Percentiles rank a stretch among this genome's conserved stretches.
phyloP scores from a whole-genome alignment of 2,888 invertebrate species.

The Ophion obscuratus region DNA sequence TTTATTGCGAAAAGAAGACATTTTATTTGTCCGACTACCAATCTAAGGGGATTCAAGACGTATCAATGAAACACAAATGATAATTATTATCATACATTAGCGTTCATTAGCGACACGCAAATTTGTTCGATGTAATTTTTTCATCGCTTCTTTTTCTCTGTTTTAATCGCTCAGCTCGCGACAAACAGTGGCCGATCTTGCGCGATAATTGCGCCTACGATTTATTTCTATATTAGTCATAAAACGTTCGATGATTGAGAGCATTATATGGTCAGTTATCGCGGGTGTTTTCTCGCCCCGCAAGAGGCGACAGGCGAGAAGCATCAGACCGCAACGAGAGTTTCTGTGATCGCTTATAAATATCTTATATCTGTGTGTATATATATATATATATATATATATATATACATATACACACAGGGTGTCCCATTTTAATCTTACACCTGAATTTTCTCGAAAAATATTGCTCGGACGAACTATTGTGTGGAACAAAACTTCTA shows the following conservation, averaged over 20 bases:
- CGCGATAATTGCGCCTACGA: slow-evolving; percentile 4
- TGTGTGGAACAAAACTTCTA: too few species aligned
- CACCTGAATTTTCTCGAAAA: too few species aligned
- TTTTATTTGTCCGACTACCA: too few species aligned
- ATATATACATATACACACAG: background rate
- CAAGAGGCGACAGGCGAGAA: slow-evolving; percentile 58
- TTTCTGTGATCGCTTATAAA: slow-evolving; percentile 50
- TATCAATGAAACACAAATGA: too few species aligned
- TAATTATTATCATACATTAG: too few species aligned
- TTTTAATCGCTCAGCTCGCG: background rate
- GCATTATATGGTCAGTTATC: slow-evolving; percentile 60
- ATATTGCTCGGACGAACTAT: too few species aligned
- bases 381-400: slow-evolving; percentile 1
- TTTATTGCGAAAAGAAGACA: too few species aligned
- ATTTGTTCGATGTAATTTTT: background rate
- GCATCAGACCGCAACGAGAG: slow-evolving; percentile 64
- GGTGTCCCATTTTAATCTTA: too few species aligned
- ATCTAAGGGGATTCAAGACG: too few species aligned
- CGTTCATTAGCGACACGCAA: too few species aligned
- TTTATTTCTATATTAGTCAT: slow-evolving; percentile 53
- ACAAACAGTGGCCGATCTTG: background rate
- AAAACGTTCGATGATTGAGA: slow-evolving; percentile 57
- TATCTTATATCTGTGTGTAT: slow-evolving; percentile 3
- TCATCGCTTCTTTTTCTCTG: background rate
- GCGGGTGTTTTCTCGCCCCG: slow-evolving; percentile 46